Base-by-base conservation (phyloP, 1,140 invertebrate species). In the Drosophila lacertosa region DNA sequence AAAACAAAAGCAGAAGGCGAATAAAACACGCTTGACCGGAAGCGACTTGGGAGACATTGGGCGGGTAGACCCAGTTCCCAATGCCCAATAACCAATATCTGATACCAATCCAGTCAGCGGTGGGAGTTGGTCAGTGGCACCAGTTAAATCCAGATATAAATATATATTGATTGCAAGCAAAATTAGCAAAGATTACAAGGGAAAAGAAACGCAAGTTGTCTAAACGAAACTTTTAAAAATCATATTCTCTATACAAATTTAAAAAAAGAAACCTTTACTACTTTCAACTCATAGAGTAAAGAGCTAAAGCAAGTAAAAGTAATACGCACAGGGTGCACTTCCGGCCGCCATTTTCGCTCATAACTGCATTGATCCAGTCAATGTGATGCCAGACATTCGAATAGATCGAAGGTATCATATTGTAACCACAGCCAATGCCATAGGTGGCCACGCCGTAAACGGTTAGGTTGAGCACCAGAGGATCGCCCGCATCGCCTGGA, bases 1-100 rank as follows among this genome's bases (percentile, higher is more conserved):
- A 45, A 83, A 83, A 83, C 86, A 80, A 84, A 84, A 73, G 62
- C 79, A 84, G 77, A 55, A 84, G 74, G 78, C 69, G 78, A 81
- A 81, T 66, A 60, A 68, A 68, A 68, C 80, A 45, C 80, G 80
- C 77, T 83, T 83, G 80, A 79, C 80, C 80, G 80, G 80, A 83
- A 83, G 81, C 66, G 45, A 53, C 39, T 68, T 70, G 81, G 62
- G 64, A 57, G 70, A 45, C 63, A 79, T 79, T 83, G 80, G 80
- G 75, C 80, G 75, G 80, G 22, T 45, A 64, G 50, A 57, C 40
- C 40, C 32, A 66, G 32, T 33, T n/a, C 37, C n/a, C 45, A 59
- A 20, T 58, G 26, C 15, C 50, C 53, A 66, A 42, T 63, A 11
- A 11, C 10, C 57, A 62, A 35, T 37, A 20, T 44, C 44, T 44